phyloP scores from a whole-genome alignment of 2,888 invertebrate species.

The Protonemura montana region DNA sequence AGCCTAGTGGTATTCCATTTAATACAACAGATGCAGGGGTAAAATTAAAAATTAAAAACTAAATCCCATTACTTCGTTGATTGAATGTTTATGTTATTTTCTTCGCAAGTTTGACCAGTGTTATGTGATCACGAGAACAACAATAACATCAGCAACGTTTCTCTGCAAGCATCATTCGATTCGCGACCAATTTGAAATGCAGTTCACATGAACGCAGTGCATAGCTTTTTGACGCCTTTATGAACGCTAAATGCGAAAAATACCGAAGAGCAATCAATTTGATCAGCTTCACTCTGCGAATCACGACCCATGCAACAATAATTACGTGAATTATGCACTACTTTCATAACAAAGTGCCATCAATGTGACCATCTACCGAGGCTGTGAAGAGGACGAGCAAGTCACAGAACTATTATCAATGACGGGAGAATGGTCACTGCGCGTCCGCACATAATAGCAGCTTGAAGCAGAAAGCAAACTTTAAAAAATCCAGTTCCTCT shows the following conservation, averaged over 20 bases:
- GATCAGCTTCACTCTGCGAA: neutral
- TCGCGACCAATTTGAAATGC: too few relatives aligned
- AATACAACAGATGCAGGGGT: too few relatives aligned
- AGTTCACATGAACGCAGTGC: too few relatives aligned
- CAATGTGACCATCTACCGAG: neutral
- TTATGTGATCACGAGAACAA: too few relatives aligned
- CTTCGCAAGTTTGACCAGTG: too few relatives aligned
- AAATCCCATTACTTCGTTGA: too few relatives aligned
- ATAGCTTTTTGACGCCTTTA: neutral
- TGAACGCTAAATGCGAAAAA: neutral
- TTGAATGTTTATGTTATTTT: too few relatives aligned
- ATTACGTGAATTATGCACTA: neutral
- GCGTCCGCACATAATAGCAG: neutral
- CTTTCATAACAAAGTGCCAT: neutral
- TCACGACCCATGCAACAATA: neutral
- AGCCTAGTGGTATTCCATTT: too few relatives aligned
- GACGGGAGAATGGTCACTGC: neutral
- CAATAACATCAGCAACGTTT: too few relatives aligned
- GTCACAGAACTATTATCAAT: neutral
- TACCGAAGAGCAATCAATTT: neutral
- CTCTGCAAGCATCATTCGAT: too few relatives aligned
- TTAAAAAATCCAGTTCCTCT: conserved; percentile 28
- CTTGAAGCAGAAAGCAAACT: conserved; percentile 8
- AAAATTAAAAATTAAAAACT: too few relatives aligned
- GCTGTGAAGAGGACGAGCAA: neutral